phyloP scores from a whole-genome alignment of 2,888 invertebrate genomes.

The Patella pellucida region DNA sequence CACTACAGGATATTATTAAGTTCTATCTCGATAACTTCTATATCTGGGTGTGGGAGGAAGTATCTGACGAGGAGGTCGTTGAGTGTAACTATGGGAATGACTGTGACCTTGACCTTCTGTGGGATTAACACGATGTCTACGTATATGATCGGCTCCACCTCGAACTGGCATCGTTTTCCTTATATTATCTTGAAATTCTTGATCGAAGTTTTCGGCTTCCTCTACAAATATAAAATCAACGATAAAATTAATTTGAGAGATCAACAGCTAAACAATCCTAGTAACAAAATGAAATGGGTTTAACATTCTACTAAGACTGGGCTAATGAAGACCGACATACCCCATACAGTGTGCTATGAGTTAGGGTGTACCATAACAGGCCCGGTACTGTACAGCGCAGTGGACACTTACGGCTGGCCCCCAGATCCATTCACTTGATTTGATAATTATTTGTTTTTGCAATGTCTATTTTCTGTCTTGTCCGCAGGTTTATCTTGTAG shows the following conservation, averaged over 20 bases:
- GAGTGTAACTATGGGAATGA: neutral
- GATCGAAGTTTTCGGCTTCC: conserved; percentile 50
- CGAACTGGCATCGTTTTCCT: conserved; percentile 18
- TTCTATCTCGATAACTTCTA: neutral
- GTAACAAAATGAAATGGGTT: too few relatives aligned
- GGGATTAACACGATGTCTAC: conserved; percentile 5
- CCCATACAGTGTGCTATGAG: too few relatives aligned
- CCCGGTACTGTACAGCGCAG: too few relatives aligned
- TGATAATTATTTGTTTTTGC: too few relatives aligned
- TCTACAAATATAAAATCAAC: conserved; percentile 35
- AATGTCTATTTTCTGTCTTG: too few relatives aligned
- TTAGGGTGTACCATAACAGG: too few relatives aligned
- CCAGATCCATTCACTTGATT: too few relatives aligned
- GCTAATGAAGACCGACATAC: too few relatives aligned
- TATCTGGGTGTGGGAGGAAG: neutral
- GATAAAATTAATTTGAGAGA: conserved; percentile 12
- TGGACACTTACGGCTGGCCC: too few relatives aligned
- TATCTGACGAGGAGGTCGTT: neutral
- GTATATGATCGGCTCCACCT: neutral
- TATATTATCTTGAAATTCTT: conserved; percentile 53
- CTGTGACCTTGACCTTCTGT: neutral
- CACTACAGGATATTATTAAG: neutral
- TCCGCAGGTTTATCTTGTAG: too few relatives aligned
- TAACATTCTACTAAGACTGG: too few relatives aligned
- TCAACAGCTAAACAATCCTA: neutral